Percentiles rank a stretch among this genome's conserved stretches.
These are phyloP conservation scores for Drosophila aldrichi DNA, from an alignment of 2,888 invertebrate genomes.

Conservation along the genomic window DNA sequence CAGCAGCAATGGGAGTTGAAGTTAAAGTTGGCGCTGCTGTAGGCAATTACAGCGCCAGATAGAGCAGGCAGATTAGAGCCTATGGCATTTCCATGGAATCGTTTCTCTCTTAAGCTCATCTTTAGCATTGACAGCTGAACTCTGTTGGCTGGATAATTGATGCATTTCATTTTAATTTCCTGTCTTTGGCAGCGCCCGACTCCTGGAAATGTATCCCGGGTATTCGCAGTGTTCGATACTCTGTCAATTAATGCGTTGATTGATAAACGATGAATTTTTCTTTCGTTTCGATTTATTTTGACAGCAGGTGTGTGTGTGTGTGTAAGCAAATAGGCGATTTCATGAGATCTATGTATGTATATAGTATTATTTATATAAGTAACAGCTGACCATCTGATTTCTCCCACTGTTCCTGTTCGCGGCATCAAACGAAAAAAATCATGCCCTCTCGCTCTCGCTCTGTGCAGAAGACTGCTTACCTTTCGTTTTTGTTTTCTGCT, in stretches of 20 bases:
- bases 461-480: too few species aligned
- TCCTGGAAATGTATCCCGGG: neutral
- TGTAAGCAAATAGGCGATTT: too few species aligned
- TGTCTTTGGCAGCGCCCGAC: neutral
- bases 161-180: conserved; percentile 8
- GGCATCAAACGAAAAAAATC: too few species aligned
- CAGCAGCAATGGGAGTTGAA: neutral
- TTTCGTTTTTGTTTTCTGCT: too few species aligned
- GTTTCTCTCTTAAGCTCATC: neutral
- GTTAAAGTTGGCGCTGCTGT: neutral
- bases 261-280: neutral
- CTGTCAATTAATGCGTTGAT: neutral
- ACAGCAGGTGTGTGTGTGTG: too few species aligned
- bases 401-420: too few species aligned
- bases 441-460: too few species aligned
- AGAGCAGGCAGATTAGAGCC: conserved; percentile 6
- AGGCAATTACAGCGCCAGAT: conserved; percentile 25
- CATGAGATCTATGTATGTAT: too few species aligned
- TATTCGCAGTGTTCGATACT: neutral
- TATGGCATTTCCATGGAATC: neutral
- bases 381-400: too few species aligned
- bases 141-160: neutral
- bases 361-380: too few species aligned
- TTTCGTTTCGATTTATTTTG: too few species aligned
- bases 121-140: conserved; percentile 1